Evolutionary conservation across 2,797 vertebrate species (phyloP).

Genomic region (Philypnodon macrostomus): DNA sequence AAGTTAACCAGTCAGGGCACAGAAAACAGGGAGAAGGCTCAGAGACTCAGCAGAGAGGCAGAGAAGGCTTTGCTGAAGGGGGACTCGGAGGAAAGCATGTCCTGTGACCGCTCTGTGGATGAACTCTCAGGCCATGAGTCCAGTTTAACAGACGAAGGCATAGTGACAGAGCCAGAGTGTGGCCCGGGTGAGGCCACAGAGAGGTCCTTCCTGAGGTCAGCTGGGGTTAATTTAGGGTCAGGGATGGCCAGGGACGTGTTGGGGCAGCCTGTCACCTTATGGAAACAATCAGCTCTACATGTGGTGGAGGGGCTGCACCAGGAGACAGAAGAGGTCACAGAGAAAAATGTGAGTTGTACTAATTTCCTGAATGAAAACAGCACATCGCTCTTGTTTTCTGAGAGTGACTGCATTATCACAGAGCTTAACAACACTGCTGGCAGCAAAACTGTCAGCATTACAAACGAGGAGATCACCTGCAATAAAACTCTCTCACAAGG

Average conservation of each 20-base stretch:
- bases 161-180: conserved; percentile 89
- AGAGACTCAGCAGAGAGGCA: conserved; percentile 44
- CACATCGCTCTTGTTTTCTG: conserved; percentile 38
- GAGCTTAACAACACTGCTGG: conserved; percentile 52
- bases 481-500: conserved; percentile 60
- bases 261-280: conserved; percentile 72
- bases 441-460: conserved; percentile 30
- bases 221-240: conserved; percentile 59
- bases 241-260: conserved; percentile 74
- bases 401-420: conserved; percentile 61
- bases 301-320: conserved; percentile 51
- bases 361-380: conserved; percentile 41
- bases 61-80: conserved; percentile 60
- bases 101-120: conserved; percentile 79
- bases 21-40: conserved; percentile 52
- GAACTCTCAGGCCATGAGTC: conserved; percentile 92
- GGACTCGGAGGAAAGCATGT: conserved; percentile 75
- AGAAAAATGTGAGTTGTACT: conserved; percentile 38
- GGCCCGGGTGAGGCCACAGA: conserved; percentile 63
- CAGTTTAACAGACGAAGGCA: conserved; percentile 93
- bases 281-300: conserved; percentile 78
- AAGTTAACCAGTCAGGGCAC: conserved; percentile 54
- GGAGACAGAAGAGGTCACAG: conserved; percentile 42
- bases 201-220: conserved; percentile 55
- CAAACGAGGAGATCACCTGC: conserved; percentile 35